Percentiles rank a stretch among this genome's conserved stretches.
Conservation (phyloP, 1,140 invertebrate genomes). For the Mya arenaria region DNA sequence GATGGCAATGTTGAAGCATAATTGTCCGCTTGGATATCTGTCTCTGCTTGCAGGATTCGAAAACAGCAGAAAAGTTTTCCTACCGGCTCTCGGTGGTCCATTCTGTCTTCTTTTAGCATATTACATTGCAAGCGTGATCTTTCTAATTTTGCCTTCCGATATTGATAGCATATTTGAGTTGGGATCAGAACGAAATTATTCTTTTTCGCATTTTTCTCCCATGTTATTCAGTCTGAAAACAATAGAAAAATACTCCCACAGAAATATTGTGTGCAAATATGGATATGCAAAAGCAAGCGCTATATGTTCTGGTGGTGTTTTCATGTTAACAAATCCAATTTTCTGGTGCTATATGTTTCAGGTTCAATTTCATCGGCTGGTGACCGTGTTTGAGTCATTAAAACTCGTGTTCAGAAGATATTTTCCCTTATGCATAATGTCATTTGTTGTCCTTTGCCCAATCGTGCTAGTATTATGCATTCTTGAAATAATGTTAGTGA, state of each 20-base stretch:
- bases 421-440: neutral
- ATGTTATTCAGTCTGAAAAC: neutral
- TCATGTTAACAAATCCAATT: conserved; percentile 16
- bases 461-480: neutral
- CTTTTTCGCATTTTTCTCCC: neutral
- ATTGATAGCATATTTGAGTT: neutral
- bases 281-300: neutral
- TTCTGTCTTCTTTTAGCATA: neutral
- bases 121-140: conserved; percentile 28
- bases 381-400: no score
- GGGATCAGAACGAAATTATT: neutral
- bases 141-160: conserved; percentile 10
- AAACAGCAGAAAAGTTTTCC: conserved; percentile 31
- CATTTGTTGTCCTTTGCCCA: neutral
- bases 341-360: conserved; percentile 17
- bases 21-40: conserved; percentile 35
- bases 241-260: conserved; percentile 29
- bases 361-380: neutral
- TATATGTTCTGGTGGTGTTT: neutral
- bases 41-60: conserved; percentile 35
- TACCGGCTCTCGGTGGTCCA: conserved; percentile 30
- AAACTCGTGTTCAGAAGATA: no score
- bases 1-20: conserved; percentile 32
- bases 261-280: neutral
- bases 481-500: neutral